Evolutionary conservation across 2,888 invertebrate species (phyloP), one percentile per base, ranked within the genome.

Genomic region (Dryobota labecula): DNA sequence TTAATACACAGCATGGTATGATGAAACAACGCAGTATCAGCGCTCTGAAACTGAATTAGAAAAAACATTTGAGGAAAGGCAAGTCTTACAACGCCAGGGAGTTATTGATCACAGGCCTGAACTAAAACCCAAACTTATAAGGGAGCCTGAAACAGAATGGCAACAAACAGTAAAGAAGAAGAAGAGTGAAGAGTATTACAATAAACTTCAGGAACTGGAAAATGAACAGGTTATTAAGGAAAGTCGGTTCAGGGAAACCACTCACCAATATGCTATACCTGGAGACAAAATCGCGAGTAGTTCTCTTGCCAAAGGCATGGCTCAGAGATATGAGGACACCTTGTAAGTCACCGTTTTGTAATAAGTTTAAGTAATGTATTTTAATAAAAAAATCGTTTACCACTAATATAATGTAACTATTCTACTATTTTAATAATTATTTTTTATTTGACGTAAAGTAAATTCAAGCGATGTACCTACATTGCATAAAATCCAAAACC

Each of bases 11-110:
- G 99, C 99, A 88, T 99, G 99, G 99, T 99, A 99, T 96, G 99
- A 99, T 96, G 98, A 98, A 92, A 97, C 98, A 91, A 96, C 97
- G 84, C 97, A 97, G 91, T 98, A 98, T 94, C 99, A 98, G 94
- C 97, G 98, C 83, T 96, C 97, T 92, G 98, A 98, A 87, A 98
- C 98, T 69, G 99, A 99, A 94, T 96, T 99, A 87, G 98, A 98
- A 92, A 97, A 97, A 92, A 97, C 98, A 61, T 99, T 99, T 91
- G 98, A 98, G 90, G 99, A 99, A 92, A 97, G 98, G 82, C 97
- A 97, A 88, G 96, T 96, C 61, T 94, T 97, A 87, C 97, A 97
- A 83, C 97, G 98, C 85, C 97, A 97, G 87, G 96, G 96, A 53
- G 97, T 96, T 63, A 96, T 97, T 82, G 96, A 96, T 72, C 96